Evolutionary conservation across 2,797 vertebrate species (phyloP).

Genomic region (Amblyraja radiata): DNA sequence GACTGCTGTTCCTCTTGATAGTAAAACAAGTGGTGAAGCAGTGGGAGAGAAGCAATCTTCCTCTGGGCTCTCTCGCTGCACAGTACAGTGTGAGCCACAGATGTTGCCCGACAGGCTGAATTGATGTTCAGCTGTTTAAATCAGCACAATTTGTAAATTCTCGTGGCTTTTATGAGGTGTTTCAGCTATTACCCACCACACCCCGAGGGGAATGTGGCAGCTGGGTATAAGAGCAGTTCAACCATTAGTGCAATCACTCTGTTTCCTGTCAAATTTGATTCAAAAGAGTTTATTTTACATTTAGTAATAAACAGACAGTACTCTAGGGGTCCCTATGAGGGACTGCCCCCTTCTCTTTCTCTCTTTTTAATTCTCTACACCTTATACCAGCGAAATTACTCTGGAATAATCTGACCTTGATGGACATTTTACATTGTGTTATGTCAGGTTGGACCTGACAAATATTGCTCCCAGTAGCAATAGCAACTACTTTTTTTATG

Average conservation of each 20-base stretch:
- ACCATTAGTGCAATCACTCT: constrained; percentile 38
- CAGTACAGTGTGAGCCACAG: constrained; percentile 24
- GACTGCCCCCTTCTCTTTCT: neutral
- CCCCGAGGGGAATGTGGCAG: constrained; percentile 43
- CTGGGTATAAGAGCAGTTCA: constrained; percentile 42
- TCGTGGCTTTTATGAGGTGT: constrained; percentile 46
- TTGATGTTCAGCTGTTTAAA: constrained; percentile 42
- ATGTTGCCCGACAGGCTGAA: constrained; percentile 41
- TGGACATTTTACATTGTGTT: neutral
- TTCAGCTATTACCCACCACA: constrained; percentile 42
- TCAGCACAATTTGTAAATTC: constrained; percentile 44
- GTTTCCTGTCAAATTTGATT: neutral
- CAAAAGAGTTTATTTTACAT: constrained; percentile 31
- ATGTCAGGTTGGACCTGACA: neutral
- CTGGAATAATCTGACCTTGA: neutral
- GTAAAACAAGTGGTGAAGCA: neutral
- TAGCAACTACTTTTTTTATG: neutral
- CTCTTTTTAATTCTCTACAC: neutral
- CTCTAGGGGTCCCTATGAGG: neutral
- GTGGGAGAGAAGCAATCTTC: constrained; percentile 36
- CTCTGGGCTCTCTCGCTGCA: constrained; percentile 34
- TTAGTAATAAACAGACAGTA: neutral
- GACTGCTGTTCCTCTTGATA: no score
- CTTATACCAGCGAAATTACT: neutral
- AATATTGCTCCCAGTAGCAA: neutral